phyloP scores from a whole-genome alignment of 1,140 invertebrate species.

The Luehdorfia chinensis region DNA sequence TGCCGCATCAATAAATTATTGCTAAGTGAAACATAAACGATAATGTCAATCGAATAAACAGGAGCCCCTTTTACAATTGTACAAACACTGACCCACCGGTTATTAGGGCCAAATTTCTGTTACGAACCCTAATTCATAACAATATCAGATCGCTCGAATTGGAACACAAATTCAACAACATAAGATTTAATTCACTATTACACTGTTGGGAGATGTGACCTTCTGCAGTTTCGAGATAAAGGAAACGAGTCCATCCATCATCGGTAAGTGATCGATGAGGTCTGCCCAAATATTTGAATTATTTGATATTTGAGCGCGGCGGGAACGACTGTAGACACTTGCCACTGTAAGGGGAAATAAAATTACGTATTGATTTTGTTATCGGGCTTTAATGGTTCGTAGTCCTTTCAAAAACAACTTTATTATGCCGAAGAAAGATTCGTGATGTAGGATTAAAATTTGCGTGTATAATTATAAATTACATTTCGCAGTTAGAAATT shows the following conservation, averaged over 20 bases:
- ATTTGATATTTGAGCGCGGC: conserved; percentile 57
- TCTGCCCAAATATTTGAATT: conserved; percentile 72
- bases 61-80: conserved; percentile 52
- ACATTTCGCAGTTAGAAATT: too few species aligned
- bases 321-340: conserved; percentile 47
- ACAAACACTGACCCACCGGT: conserved; percentile 60
- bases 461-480: too few species aligned
- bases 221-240: conserved; percentile 1
- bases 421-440: too few species aligned
- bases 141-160: conserved; percentile 16
- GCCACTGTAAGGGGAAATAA: conserved; percentile 42
- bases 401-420: background rate
- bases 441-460: too few species aligned
- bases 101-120: conserved; percentile 49
- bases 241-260: conserved; percentile 64
- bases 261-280: conserved; percentile 70
- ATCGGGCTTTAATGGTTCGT: conserved; percentile 2
- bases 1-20: conserved; percentile 66
- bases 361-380: conserved; percentile 34
- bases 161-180: conserved; percentile 1
- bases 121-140: conserved; percentile 22
- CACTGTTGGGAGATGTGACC: background rate
- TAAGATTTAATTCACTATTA: too few species aligned
- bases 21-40: conserved; percentile 71
- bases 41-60: conserved; percentile 68